A percentile compares a stretch with the other conserved stretches of the same genome.
Evolutionary conservation across 2,113 vertebrate genomes (phyloP).

Genomic region (Brachyhypopomus occidentalis): DNA sequence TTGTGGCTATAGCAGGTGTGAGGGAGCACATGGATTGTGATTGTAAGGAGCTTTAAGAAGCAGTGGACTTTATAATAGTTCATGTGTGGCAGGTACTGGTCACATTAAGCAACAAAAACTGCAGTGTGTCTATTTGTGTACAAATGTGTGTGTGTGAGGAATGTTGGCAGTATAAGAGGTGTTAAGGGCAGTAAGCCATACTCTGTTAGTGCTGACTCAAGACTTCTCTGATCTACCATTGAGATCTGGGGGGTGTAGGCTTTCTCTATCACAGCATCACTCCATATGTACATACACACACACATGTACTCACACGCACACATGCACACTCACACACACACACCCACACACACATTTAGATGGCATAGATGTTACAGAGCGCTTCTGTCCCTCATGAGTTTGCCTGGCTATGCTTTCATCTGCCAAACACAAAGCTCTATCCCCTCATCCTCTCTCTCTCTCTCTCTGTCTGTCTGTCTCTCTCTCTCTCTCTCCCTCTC

Average conservation of each 20-base stretch:
- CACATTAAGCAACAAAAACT: not conserved
- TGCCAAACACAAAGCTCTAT: conserved; percentile 4
- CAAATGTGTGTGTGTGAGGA: conserved; percentile 12
- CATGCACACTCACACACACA: not conserved
- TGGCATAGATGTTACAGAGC: not conserved
- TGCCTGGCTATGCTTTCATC: conserved; percentile 6
- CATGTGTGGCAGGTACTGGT: no score
- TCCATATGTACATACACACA: not conserved
- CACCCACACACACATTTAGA: not conserved
- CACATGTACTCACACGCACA: not conserved
- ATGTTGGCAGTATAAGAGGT: not conserved
- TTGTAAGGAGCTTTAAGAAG: no score
- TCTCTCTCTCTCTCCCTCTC: not conserved
- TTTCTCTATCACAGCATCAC: not conserved
- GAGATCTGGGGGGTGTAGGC: not conserved
- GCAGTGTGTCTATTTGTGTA: not conserved
- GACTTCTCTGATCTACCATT: not conserved
- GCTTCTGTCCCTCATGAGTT: conserved; percentile 8
- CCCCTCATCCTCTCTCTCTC: not conserved
- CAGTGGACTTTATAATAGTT: no score
- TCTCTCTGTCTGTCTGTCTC: not conserved
- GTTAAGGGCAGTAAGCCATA: conserved; percentile 25
- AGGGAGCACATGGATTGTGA: no score
- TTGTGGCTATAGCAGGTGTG: no score
- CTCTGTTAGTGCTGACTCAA: conserved; percentile 35